Percentiles rank a stretch among this genome's conserved stretches.
Conservation (phyloP, 2,797 vertebrate genomes). For the Martes flavigula region DNA sequence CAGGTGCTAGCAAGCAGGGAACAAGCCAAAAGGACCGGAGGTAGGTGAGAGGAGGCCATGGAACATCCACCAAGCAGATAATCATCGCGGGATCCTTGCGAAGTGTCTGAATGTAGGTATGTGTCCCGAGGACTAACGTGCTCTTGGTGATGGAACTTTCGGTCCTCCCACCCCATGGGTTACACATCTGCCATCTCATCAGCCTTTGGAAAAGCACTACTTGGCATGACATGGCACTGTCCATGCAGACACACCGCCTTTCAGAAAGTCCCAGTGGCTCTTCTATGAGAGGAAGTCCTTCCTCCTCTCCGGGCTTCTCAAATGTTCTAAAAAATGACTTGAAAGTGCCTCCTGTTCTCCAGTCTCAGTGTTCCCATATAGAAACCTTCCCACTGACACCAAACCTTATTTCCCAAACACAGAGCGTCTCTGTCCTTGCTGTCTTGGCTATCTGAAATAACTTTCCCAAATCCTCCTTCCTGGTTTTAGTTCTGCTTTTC, state of each 20-base stretch:
- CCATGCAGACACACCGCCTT: too few relatives aligned
- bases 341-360: background rate
- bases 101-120: slow-evolving; percentile 75
- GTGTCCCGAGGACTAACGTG: background rate
- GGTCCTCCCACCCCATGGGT: background rate
- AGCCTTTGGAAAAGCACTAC: background rate
- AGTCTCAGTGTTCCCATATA: background rate
- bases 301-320: background rate
- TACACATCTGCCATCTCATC: background rate
- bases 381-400: background rate
- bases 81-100: background rate
- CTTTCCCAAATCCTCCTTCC: background rate
- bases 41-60: slow-evolving; percentile 44
- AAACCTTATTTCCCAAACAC: background rate
- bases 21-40: background rate
- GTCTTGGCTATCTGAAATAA: background rate
- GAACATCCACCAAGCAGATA: slow-evolving; percentile 36
- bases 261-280: background rate
- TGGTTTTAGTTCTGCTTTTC: background rate
- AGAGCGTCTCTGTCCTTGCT: background rate
- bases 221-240: fast-evolving
- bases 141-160: background rate
- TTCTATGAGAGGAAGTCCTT: background rate
- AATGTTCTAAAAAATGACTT: background rate
- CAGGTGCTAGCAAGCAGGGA: slow-evolving; percentile 16